Evolutionary conservation across 2,113 vertebrate species (phyloP).

Genomic region (Gambusia holbrooki): DNA sequence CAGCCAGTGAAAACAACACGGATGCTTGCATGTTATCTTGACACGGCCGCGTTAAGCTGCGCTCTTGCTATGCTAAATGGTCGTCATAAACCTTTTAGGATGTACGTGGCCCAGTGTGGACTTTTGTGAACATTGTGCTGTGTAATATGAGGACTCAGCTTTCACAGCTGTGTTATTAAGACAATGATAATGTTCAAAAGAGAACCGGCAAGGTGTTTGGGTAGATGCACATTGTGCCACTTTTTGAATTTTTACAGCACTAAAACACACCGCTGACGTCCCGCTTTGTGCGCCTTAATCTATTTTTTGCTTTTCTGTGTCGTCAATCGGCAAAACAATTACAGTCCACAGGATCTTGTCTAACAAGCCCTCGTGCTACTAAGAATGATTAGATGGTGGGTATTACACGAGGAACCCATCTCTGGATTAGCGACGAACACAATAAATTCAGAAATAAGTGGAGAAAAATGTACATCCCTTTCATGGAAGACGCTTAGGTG

Average conservation of each 20-base stretch:
- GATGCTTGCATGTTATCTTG: slow-evolving; percentile 85
- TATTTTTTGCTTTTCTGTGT: slow-evolving; percentile 58
- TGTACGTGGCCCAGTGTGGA: slow-evolving; percentile 76
- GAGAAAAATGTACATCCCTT: slow-evolving; percentile 78
- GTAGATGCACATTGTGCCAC: slow-evolving; percentile 23
- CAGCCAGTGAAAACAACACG: slow-evolving; percentile 84
- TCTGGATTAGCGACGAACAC: slow-evolving; percentile 77
- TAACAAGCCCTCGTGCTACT: slow-evolving; percentile 73
- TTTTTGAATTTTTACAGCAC: neutral
- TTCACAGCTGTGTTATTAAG: slow-evolving; percentile 45
- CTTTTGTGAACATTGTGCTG: slow-evolving; percentile 76
- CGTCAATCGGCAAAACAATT: slow-evolving; percentile 79
- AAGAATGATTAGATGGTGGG: slow-evolving; percentile 78
- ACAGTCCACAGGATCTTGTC: slow-evolving; percentile 71
- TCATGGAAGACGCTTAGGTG: slow-evolving; percentile 79
- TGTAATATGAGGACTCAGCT: slow-evolving; percentile 70
- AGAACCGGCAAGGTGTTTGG: slow-evolving; percentile 55
- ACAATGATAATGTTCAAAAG: slow-evolving; percentile 55
- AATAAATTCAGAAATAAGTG: slow-evolving; percentile 80
- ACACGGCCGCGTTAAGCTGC: slow-evolving; percentile 82
- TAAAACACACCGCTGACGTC: slow-evolving; percentile 15
- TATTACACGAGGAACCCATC: slow-evolving; percentile 78
- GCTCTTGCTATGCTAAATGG: slow-evolving; percentile 81
- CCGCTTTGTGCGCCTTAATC: slow-evolving; percentile 48
- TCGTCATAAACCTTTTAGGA: slow-evolving; percentile 84